A percentile compares a stretch with the other conserved stretches of the same genome.
These are phyloP conservation scores for Psettodes erumei DNA, from an alignment of 2,113 vertebrate genomes.

Conservation along the genomic window DNA sequence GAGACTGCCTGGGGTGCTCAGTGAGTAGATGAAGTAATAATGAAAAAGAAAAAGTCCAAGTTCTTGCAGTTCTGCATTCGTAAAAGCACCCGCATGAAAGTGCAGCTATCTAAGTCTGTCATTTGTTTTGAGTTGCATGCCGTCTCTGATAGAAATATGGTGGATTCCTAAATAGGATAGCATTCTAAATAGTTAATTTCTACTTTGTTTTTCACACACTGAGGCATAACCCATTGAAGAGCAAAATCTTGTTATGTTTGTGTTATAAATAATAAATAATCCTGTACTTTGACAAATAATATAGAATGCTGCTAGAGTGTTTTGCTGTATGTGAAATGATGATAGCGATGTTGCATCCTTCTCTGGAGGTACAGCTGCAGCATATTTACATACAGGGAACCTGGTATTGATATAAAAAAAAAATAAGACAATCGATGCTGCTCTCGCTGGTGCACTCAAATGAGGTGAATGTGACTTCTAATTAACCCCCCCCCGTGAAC, in stretches of 20 bases:
- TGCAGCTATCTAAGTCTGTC: not conserved
- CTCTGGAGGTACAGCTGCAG: not conserved
- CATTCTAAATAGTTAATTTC: not conserved
- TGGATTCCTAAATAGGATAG: not conserved
- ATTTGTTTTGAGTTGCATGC: conserved; percentile 2
- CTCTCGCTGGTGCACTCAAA: conserved; percentile 12
- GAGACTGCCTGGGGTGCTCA: conserved; percentile 72
- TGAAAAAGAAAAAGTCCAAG: not conserved
- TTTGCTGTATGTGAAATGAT: not conserved
- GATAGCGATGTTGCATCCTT: not conserved
- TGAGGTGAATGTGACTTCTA: conserved; percentile 12
- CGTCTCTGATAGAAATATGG: not conserved
- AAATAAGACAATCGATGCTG: conserved; percentile 20
- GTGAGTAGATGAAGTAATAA: conserved; percentile 67
- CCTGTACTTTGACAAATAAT: not conserved
- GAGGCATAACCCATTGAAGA: not conserved
- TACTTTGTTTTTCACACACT: not conserved
- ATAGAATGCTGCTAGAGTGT: conserved; percentile 8
- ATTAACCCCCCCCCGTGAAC: not conserved
- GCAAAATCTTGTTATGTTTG: not conserved
- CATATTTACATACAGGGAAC: conserved; percentile 1
- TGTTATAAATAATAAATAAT: conserved; percentile 3
- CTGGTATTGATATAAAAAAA: conserved; percentile 16
- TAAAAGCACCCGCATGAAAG: conserved; percentile 5
- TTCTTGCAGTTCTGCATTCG: not conserved